Evolutionary conservation across 2,113 vertebrate species (phyloP), one percentile per base, ranked within the genome.

Genomic region (Sisor rabdophorus): DNA sequence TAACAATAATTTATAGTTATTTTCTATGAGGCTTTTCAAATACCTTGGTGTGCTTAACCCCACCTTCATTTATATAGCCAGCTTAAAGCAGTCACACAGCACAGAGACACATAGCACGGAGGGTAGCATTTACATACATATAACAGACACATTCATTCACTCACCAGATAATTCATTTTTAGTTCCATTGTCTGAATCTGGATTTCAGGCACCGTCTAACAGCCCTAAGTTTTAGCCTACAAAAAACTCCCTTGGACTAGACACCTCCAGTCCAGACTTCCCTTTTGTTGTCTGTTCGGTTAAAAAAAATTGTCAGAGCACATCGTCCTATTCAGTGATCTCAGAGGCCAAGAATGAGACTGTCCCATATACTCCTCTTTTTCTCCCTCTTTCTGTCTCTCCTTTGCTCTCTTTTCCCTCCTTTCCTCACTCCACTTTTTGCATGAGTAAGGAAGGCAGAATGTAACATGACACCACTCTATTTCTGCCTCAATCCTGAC

Each of bases 151-250:
- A 79, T 64, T 32, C 32, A 70, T 68, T 73, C 78, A 88, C 87
- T 88, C 82, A 88, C 87, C 87, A 88, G 80, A 85, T 88, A 88
- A 84, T 88, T 88, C 87, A 88, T 88, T 84, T 86, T 87, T 73
- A 75, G 77, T 73, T 71, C 80, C 40, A 52, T 74, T 80, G 76
- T 74, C 71, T 55, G 80, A 71, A 76, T 68, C 63, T 80, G 60
- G 84, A 82, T 67, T 83, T 79, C 78, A 76, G 79, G 69, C 70
- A 61, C 70, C 80, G 80, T 76, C 55, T 56, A 75, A 82, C 48
- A 71, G 72, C 52, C 76, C 79, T 69, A 76, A 74, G 71, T 71
- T 81, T 71, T 56, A n/a, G 65, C 73, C 81, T 59, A 72, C 9
- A 58, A 77, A 69, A 36, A n/a, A 74, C n/a, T 26, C 70, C 58